phyloP scores from a whole-genome alignment of 2,888 invertebrate genomes.

The Drosophila mercatorum region DNA sequence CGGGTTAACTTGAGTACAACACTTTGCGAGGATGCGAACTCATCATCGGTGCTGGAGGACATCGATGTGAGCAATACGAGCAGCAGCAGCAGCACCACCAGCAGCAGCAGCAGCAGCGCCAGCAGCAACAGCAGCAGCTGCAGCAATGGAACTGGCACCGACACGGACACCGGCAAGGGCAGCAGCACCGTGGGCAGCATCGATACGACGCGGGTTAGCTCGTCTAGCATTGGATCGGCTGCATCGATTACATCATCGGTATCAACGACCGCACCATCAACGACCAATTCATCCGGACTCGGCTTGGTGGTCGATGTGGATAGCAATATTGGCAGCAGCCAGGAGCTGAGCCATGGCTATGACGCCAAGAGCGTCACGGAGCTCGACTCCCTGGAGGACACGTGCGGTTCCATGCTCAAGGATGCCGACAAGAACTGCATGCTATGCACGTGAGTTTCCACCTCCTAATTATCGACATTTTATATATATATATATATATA shows the following conservation, averaged over 20 bases:
- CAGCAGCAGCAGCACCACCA: conserved; percentile 56
- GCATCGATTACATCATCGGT: conserved; percentile 59
- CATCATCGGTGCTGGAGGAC: conserved; percentile 57
- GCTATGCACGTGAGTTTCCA: conserved; percentile 87
- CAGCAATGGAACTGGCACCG: conserved; percentile 57
- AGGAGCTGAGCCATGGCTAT: conserved; percentile 71
- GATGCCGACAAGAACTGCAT: conserved; percentile 87
- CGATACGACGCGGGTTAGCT: conserved; percentile 63
- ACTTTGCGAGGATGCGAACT: conserved; percentile 57
- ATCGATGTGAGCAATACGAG: conserved; percentile 64
- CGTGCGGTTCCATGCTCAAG: conserved; percentile 73
- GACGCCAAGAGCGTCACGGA: conserved; percentile 80
- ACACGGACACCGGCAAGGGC: conserved; percentile 66
- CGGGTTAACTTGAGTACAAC: conserved; percentile 30
- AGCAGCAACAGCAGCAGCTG: conserved; percentile 49
- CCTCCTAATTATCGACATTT: too few relatives aligned
- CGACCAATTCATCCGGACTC: conserved; percentile 56
- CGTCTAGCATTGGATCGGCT: conserved; percentile 63
- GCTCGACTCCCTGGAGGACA: conserved; percentile 84
- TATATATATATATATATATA: too few relatives aligned
- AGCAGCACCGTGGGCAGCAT: conserved; percentile 62
- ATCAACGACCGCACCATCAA: conserved; percentile 46
- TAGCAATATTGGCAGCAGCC: conserved; percentile 56
- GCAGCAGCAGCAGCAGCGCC: conserved; percentile 43
- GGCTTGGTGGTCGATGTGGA: conserved; percentile 77